A percentile compares a stretch with the other conserved stretches of the same genome.
These are phyloP conservation scores for Eublepharis macularius DNA, from an alignment of 2,113 vertebrate species.

Conservation along the genomic window DNA sequence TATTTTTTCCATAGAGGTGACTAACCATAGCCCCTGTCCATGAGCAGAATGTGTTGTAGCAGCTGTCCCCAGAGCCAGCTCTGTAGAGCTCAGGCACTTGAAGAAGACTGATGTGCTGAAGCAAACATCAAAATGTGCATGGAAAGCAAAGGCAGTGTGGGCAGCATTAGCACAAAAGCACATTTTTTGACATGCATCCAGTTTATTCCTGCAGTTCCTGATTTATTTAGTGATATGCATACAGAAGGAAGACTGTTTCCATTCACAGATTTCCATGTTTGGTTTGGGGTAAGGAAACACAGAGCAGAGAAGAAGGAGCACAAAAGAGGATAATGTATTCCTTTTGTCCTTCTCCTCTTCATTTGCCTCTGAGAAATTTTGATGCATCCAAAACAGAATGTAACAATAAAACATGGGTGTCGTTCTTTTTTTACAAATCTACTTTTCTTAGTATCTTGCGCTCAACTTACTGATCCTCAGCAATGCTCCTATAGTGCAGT, in stretches of 20 bases:
- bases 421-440: neutral
- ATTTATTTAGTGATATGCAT: neutral
- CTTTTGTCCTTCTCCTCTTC: accelerated
- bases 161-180: neutral
- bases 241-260: no score
- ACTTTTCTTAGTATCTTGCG: neutral
- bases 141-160: neutral
- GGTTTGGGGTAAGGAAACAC: no score
- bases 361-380: neutral
- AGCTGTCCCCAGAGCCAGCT: no score
- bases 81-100: no score
- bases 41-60: no score
- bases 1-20: no score
- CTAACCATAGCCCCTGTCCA: no score
- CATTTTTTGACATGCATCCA: neutral
- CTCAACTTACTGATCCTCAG: neutral
- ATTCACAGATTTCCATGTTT: no score
- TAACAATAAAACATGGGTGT: neutral
- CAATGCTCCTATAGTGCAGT: neutral
- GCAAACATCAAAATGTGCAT: no score
- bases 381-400: neutral
- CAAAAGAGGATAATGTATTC: accelerated
- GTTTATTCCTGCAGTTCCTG: neutral
- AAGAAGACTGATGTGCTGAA: no score
- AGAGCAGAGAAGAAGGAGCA: neutral